Conservation (phyloP, 1,140 invertebrate genomes). For the Eriocheir sinensis region DNA sequence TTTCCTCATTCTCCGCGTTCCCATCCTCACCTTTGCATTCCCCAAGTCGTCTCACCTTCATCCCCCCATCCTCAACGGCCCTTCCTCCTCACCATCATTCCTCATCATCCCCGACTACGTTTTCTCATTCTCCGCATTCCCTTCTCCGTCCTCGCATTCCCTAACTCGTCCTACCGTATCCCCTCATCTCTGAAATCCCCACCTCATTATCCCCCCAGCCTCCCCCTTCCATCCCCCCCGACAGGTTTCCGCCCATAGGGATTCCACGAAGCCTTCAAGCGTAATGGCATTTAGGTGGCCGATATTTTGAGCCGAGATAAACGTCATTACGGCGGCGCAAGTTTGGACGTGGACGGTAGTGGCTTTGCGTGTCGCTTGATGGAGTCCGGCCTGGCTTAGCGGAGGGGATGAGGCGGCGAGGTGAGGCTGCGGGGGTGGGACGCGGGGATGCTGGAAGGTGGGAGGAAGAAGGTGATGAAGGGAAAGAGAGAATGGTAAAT, state of each 20-base stretch:
- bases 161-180: no score
- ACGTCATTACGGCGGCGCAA: slow-evolving; percentile 7
- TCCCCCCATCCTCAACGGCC: not conserved
- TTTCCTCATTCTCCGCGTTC: no score
- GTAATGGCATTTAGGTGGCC: not conserved
- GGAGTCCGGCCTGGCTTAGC: not conserved
- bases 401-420: not conserved
- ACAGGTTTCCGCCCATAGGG: not conserved
- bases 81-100: not conserved
- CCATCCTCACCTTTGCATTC: no score
- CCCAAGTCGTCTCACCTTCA: not conserved
- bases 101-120: not conserved
- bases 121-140: not conserved
- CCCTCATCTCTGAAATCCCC: not conserved
- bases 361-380: not conserved
- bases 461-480: not conserved
- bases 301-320: slow-evolving; percentile 2
- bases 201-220: not conserved
- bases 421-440: no score
- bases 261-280: not conserved
- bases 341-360: not conserved
- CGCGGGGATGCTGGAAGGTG: no score
- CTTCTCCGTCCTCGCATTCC: not conserved
- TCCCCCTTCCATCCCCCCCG: not conserved
- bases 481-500: not conserved